phyloP scores from a whole-genome alignment of 1,140 invertebrate genomes.

The Ceratosolen fusciceps region DNA sequence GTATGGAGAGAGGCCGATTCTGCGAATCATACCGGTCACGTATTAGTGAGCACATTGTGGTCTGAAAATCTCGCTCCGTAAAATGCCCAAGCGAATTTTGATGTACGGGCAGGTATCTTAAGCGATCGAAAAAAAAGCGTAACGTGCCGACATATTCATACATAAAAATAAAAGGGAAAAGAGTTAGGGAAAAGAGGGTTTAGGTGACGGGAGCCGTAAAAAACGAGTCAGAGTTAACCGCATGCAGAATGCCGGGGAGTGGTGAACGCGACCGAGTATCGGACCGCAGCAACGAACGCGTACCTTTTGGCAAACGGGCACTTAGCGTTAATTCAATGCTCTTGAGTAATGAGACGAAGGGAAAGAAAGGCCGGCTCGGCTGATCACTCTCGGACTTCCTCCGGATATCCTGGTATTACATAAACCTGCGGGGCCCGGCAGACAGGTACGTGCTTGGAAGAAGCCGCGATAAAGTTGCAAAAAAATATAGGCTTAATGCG shows the following conservation, averaged over 20 bases:
- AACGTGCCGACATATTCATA: not conserved
- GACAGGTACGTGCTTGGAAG: not conserved
- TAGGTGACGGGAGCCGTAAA: not conserved
- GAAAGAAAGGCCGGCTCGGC: not conserved
- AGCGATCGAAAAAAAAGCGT: not conserved
- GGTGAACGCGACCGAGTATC: not conserved
- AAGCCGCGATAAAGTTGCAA: not conserved
- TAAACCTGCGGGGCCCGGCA: slow-evolving; percentile 28
- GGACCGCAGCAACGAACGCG: not conserved
- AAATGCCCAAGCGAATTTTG: not conserved
- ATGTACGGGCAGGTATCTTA: not conserved
- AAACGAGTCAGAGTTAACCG: not conserved
- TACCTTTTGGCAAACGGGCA: not conserved
- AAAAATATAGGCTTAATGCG: not conserved
- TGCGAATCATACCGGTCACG: not conserved
- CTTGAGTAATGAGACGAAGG: not conserved
- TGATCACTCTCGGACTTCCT: not conserved
- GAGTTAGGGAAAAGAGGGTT: not conserved
- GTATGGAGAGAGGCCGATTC: too few species aligned
- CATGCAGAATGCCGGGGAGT: not conserved
- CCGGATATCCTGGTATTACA: slow-evolving; percentile 44
- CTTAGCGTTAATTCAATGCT: not conserved
- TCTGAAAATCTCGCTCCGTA: not conserved
- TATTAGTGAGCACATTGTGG: not conserved
- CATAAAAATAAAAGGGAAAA: too few species aligned